Percentiles rank a stretch among this genome's conserved stretches.
phyloP scores from a whole-genome alignment of 1,140 invertebrate species.

The Tetramorium alpestre region DNA sequence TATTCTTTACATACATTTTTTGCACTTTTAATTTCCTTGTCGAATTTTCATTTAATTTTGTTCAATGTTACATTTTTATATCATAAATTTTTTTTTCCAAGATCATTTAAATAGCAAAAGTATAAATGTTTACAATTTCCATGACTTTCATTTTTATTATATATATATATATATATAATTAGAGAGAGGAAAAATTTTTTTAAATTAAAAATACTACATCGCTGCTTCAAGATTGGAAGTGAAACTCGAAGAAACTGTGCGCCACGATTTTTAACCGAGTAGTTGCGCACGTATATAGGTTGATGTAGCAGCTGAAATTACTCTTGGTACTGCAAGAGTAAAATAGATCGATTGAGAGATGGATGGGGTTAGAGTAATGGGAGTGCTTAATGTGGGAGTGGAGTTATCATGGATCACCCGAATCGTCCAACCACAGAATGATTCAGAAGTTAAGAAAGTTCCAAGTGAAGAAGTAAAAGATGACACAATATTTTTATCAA shows the following conservation, averaged over 20 bases:
- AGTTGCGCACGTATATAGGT: slow-evolving; percentile 41
- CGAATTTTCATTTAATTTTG: neutral
- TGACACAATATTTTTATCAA: neutral
- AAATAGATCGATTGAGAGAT: slow-evolving; percentile 47
- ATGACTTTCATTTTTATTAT: neutral
- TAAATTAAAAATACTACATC: neutral
- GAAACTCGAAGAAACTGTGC: neutral
- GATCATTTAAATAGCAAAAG: neutral
- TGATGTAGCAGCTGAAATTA: slow-evolving; percentile 53
- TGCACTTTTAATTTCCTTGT: neutral
- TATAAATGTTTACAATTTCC: neutral
- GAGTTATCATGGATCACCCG: slow-evolving; percentile 42
- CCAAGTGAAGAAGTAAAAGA: neutral
- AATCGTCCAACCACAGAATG: neutral
- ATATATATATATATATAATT: no score
- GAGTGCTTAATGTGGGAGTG: slow-evolving; percentile 40
- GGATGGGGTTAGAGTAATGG: slow-evolving; percentile 7
- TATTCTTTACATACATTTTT: neutral
- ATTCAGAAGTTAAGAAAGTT: slow-evolving; percentile 9
- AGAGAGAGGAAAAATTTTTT: neutral
- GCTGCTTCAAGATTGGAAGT: neutral
- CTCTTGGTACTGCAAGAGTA: slow-evolving; percentile 46
- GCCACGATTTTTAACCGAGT: neutral
- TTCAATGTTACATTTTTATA: neutral
- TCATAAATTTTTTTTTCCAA: neutral